Conservation (phyloP, 2,797 vertebrate genomes). For the Loris lydekkerianus region DNA sequence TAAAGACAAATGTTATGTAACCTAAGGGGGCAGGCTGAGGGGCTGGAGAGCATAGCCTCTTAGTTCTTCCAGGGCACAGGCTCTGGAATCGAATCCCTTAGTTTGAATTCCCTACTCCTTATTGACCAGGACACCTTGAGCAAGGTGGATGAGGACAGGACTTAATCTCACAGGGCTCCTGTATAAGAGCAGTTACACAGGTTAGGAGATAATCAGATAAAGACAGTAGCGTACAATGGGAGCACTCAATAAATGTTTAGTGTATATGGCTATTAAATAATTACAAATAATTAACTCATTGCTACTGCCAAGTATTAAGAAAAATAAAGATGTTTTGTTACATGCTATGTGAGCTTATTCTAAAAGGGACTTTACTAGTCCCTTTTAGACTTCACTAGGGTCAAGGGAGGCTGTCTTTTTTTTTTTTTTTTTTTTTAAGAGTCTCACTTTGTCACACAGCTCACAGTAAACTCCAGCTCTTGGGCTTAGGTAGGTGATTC, state of each 20-base stretch:
- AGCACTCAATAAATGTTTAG: not conserved
- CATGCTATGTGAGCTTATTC: not conserved
- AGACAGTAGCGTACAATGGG: not conserved
- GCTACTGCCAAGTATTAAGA: not conserved
- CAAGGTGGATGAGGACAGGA: not conserved
- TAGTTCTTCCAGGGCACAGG: not conserved
- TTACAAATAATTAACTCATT: constrained; percentile 12
- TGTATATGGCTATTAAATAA: constrained; percentile 15
- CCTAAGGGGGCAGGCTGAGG: not conserved
- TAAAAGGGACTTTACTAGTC: constrained; percentile 15
- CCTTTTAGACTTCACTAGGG: not conserved
- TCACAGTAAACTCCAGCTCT: no score
- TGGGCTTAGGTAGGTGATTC: no score
- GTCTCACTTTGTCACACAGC: no score
- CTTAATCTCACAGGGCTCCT: not conserved
- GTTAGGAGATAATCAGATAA: not conserved
- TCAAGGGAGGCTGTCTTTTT: not conserved
- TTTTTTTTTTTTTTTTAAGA: no score
- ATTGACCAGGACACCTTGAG: not conserved
- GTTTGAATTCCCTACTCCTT: constrained; percentile 42
- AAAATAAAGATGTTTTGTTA: constrained; percentile 47
- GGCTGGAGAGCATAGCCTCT: not conserved
- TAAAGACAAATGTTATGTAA: constrained; percentile 34
- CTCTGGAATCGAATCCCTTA: not conserved
- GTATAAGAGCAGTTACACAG: no score